These are phyloP conservation scores for Deladenus siricidicola DNA, from an alignment of 2,888 invertebrate species.

Conservation along the genomic window DNA sequence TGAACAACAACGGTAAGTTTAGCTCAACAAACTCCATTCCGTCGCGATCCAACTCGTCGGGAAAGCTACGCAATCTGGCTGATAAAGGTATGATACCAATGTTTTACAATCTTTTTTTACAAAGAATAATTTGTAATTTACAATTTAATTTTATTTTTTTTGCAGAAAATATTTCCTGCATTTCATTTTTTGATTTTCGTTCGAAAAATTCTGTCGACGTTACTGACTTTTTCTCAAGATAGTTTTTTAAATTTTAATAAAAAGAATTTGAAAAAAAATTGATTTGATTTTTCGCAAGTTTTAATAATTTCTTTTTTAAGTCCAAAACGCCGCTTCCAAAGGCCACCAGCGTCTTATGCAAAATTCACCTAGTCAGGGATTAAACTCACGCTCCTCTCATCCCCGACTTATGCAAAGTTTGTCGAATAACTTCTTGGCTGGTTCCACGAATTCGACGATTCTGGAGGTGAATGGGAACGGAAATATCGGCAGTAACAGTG, in stretches of 20 bases:
- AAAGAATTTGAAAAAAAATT: neutral
- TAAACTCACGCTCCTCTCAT: neutral
- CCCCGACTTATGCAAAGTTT: neutral
- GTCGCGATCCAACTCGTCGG: slow-evolving; percentile 16
- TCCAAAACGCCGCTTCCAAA: slow-evolving; percentile 21
- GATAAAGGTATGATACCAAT: slow-evolving; percentile 21
- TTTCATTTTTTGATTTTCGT: too few relatives aligned
- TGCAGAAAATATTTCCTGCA: too few relatives aligned
- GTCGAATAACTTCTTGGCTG: slow-evolving; percentile 1
- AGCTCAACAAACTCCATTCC: neutral
- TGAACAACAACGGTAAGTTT: neutral
- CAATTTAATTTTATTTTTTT: too few relatives aligned
- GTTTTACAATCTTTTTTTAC: neutral
- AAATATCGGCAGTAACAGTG: too few relatives aligned
- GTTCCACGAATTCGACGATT: too few relatives aligned
- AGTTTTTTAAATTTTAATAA: too few relatives aligned
- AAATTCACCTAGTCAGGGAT: slow-evolving; percentile 14
- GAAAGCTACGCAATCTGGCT: slow-evolving; percentile 32
- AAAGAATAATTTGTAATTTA: neutral
- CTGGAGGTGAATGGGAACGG: too few relatives aligned
- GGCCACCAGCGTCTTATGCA: slow-evolving; percentile 26
- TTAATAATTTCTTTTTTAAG: slow-evolving; percentile 12
- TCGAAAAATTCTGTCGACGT: too few relatives aligned
- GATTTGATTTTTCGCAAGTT: neutral
- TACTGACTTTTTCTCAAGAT: too few relatives aligned